phyloP scores from a whole-genome alignment of 2,888 invertebrate genomes.

The Allygus modestus region DNA sequence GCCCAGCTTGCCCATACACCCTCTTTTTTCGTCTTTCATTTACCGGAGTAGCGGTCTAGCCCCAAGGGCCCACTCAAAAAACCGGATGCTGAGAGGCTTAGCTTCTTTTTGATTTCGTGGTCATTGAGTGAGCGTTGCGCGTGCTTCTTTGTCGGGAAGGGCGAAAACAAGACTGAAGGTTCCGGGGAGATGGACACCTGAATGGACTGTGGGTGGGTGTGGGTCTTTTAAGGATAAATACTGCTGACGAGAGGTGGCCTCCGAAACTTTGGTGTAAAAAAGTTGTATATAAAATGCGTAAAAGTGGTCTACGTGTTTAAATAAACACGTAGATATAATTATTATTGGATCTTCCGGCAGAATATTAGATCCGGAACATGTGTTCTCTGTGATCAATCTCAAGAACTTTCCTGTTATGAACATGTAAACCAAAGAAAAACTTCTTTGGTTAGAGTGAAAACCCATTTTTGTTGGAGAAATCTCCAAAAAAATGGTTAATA shows the following conservation, averaged over 20 bases:
- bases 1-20: not conserved
- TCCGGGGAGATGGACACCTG: not conserved
- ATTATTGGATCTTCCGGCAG: no score
- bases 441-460: no score
- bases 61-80: slow-evolving; percentile 49
- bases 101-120: slow-evolving; percentile 62
- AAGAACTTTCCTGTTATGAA: no score
- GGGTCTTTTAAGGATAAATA: not conserved
- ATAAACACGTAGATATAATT: no score
- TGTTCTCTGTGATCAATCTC: no score
- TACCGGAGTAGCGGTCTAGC: slow-evolving; percentile 15
- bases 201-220: not conserved
- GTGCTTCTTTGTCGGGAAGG: slow-evolving; percentile 42
- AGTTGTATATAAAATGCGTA: not conserved
- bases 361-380: no score
- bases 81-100: slow-evolving; percentile 61
- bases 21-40: slow-evolving; percentile 40
- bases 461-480: no score
- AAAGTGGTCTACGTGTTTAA: no score
- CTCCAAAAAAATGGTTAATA: no score
- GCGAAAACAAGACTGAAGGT: not conserved
- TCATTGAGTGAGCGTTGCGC: slow-evolving; percentile 51
- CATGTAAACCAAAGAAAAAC: no score
- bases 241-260: not conserved
- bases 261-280: not conserved